Conservation (phyloP, 2,888 invertebrate genomes). For the Cheilosia vernalis region DNA sequence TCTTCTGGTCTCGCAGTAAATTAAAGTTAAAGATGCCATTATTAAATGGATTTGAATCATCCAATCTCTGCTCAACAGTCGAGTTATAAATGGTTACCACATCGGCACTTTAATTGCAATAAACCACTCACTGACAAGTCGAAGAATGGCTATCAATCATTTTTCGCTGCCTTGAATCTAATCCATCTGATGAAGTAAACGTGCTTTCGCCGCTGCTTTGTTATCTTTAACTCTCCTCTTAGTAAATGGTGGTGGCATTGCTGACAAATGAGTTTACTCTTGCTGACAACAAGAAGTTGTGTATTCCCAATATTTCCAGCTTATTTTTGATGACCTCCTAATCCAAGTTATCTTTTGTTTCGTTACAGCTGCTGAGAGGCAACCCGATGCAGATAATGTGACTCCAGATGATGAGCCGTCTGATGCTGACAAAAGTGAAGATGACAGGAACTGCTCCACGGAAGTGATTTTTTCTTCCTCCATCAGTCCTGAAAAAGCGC, state of each 20-base stretch:
- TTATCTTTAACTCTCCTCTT: constrained; percentile 7
- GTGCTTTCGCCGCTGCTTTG: constrained; percentile 13
- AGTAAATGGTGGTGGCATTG: constrained; percentile 11
- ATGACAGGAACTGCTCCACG: not conserved
- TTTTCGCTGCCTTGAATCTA: constrained; percentile 14
- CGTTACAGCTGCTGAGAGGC: constrained; percentile 3
- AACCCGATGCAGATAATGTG: not conserved
- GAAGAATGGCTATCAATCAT: constrained; percentile 36
- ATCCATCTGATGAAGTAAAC: constrained; percentile 3
- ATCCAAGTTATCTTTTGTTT: constrained; percentile 23
- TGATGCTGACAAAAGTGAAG: not conserved
- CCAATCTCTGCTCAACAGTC: not conserved
- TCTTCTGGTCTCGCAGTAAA: not conserved
- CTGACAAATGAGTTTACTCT: constrained; percentile 31
- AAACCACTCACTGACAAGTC: not conserved
- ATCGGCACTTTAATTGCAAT: constrained; percentile 3
- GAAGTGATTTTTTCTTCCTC: not conserved
- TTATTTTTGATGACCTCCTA: not conserved
- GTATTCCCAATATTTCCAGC: not conserved
- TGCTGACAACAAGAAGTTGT: not conserved
- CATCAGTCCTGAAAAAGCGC: constrained; percentile 7
- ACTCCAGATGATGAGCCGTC: not conserved
- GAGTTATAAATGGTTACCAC: not conserved
- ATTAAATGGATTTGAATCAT: not conserved
- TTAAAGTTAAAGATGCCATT: too few relatives aligned